phyloP scores from a whole-genome alignment of 2,113 vertebrate species.

The Podarcis raffonei region DNA sequence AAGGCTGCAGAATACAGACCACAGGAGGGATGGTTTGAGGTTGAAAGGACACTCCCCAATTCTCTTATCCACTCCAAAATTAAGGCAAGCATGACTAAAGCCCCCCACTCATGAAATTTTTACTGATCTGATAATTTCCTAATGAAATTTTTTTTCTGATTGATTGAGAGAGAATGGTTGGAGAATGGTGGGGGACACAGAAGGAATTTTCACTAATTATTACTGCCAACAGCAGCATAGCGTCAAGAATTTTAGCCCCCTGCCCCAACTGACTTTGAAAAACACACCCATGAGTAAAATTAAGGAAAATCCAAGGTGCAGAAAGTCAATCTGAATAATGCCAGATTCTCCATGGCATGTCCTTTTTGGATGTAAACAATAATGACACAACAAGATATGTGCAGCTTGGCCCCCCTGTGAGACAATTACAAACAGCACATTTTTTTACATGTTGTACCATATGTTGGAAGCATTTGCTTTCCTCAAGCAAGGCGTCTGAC shows the following conservation, averaged over 20 bases:
- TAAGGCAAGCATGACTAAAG: too few relatives aligned
- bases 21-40: too few relatives aligned
- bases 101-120: too few relatives aligned
- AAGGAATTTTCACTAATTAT: background rate
- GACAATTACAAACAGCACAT: slow-evolving; percentile 10
- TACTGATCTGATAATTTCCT: too few relatives aligned
- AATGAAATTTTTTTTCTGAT: too few relatives aligned
- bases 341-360: background rate
- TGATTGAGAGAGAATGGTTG: too few relatives aligned
- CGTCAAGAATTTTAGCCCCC: background rate
- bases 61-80: too few relatives aligned
- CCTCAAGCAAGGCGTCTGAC: slow-evolving; percentile 42
- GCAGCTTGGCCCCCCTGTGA: background rate
- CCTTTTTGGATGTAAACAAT: slow-evolving; percentile 2
- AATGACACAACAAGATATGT: background rate
- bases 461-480: background rate
- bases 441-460: slow-evolving; percentile 27
- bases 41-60: too few relatives aligned
- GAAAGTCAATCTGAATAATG: background rate
- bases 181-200: background rate
- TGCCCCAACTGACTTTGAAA: too few relatives aligned
- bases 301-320: background rate
- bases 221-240: background rate
- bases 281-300: background rate
- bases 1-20: too few relatives aligned